Percentiles rank a stretch among this genome's conserved stretches.
These are phyloP conservation scores for Camponotus fellah DNA, from an alignment of 2,888 invertebrate species.

Conservation along the genomic window DNA sequence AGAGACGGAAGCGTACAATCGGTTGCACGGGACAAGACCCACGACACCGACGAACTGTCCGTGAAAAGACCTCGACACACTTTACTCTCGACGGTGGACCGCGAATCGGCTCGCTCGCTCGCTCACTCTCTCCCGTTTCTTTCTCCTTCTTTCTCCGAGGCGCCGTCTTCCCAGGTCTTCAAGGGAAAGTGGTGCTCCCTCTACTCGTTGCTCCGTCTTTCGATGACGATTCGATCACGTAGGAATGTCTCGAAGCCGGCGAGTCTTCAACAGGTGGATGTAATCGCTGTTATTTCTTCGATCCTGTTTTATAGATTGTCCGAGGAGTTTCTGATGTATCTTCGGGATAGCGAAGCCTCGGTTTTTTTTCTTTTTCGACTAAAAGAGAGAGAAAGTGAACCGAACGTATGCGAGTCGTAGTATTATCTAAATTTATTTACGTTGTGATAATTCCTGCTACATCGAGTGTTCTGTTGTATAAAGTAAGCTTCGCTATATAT, in stretches of 20 bases:
- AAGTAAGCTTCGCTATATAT: conserved; percentile 33
- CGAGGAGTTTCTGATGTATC: neutral
- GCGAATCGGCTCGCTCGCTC: conserved; percentile 44
- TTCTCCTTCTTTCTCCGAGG: conserved; percentile 76
- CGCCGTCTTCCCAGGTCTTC: conserved; percentile 79
- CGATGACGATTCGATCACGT: conserved; percentile 74
- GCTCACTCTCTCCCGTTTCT: conserved; percentile 71
- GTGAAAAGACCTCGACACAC: conserved; percentile 86
- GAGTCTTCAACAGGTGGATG: neutral
- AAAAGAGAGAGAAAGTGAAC: conserved; percentile 16
- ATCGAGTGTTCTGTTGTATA: conserved; percentile 60
- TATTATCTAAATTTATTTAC: conserved; percentile 71
- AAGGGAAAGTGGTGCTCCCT: conserved; percentile 84
- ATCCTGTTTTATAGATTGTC: neutral
- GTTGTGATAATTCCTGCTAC: conserved; percentile 61
- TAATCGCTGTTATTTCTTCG: neutral
- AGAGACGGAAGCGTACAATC: conserved; percentile 58
- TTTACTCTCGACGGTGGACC: conserved; percentile 75
- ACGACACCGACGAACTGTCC: conserved; percentile 82
- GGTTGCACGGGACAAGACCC: conserved; percentile 67
- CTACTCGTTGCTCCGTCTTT: conserved; percentile 67
- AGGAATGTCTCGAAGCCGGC: conserved; percentile 29
- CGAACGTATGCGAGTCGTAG: neutral
- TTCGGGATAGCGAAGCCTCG: neutral
- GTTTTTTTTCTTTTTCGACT: neutral